Percentiles rank a stretch among this genome's conserved stretches.
phyloP scores from a whole-genome alignment of 2,797 vertebrate species.

The Pteronotus mesoamericanus region DNA sequence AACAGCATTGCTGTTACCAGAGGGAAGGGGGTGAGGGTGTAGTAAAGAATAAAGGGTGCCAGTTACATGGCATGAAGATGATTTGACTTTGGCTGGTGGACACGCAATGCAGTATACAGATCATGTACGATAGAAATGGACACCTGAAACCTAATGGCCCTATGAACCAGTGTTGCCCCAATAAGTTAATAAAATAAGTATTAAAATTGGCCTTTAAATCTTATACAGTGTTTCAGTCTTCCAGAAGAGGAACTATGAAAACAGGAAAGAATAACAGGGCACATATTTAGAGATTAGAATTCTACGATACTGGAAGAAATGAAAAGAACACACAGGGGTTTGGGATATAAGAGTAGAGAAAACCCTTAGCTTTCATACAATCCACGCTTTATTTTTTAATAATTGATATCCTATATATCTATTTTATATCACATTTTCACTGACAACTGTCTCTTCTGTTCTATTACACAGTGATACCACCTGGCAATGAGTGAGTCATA shows the following conservation, averaged over 20 bases:
- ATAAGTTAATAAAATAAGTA: not conserved
- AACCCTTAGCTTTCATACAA: not conserved
- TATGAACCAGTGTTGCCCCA: not conserved
- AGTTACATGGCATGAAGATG: not conserved
- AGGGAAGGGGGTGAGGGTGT: too few relatives aligned
- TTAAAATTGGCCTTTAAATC: not conserved
- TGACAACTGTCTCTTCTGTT: not conserved
- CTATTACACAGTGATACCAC: not conserved
- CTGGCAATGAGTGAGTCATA: not conserved
- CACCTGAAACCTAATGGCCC: not conserved
- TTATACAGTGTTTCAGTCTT: not conserved
- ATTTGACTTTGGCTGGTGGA: not conserved
- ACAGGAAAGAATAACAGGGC: not conserved
- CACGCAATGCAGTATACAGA: not conserved
- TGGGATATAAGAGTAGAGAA: not conserved
- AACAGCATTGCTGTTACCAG: not conserved
- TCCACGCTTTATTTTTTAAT: not conserved
- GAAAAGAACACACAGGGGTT: not conserved
- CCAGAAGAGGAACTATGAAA: not conserved
- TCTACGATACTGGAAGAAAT: not conserved
- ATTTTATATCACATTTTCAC: not conserved
- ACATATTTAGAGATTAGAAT: slow-evolving; percentile 1
- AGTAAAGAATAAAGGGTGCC: not conserved
- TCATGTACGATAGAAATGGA: not conserved
- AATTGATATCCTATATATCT: not conserved